Evolutionary conservation across 2,888 invertebrate species (phyloP), one percentile per base, ranked within the genome.

Genomic region (Eustalomyia histrio): DNA sequence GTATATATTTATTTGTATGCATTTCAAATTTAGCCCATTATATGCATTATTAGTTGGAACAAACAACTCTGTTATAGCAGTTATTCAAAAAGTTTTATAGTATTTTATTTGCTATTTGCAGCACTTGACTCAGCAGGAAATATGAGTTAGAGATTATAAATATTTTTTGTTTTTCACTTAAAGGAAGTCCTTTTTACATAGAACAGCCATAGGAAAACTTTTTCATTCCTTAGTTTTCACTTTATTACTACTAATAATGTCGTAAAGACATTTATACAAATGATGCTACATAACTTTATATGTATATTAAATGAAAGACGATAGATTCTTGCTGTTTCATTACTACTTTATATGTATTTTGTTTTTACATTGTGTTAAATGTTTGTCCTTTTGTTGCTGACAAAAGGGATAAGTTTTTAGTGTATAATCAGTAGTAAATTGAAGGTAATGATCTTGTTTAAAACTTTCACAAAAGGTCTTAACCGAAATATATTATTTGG

Each of bases 91-190:
- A n/a, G 39, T 67, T 60, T 67, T 60, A n/a, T 60, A 39, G 18
- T 21, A 55, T 47, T 58, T 52, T 35, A 53, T 64, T 47, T 75
- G 61, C 64, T 18, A 6, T 39, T 39, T 39, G 39, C 39, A 17
- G 14, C 61, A 71, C 17, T 39, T 53, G 24, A 61, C 33, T 74
- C 58, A 58, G 52, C 73, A 65, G 73, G 65, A 74, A 76, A 69
- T 63, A 76, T 63, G 17, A 68, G 47, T 61, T 57, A 39, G 39
- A 39, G 39, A 39, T 39, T 39, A 39, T 39, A 39, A 39, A 39
- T 12, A 35, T 12, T 12, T 39, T 39, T 12, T 39, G 9, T 39
- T 8, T 39, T 39, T 14, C 39, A 39, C 12, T 39, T 12, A 1
- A 39, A 39, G 39, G 39, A 39, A 39, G 39, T 39, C 39, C 39